Conservation (phyloP, 2,113 vertebrate species). For the Manacus vitellinus region DNA sequence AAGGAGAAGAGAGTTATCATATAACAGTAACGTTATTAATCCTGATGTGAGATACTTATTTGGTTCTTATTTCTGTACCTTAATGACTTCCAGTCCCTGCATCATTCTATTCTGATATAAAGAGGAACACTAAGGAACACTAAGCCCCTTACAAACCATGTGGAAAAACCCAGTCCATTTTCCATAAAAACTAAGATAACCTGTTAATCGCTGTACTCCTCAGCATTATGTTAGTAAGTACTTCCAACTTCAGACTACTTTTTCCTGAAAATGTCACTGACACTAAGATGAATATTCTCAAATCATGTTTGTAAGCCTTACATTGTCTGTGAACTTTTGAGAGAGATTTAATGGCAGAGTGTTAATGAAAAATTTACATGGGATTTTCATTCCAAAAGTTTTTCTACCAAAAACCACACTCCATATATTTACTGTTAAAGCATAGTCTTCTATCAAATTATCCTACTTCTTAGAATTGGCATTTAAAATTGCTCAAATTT, state of each 20-base stretch:
- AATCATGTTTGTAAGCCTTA: conserved; percentile 13
- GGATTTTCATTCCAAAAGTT: not conserved
- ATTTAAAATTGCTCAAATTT: not conserved
- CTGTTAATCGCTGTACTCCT: not conserved
- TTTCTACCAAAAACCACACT: not conserved
- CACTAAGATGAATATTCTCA: conserved; percentile 1
- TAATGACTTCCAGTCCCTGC: not conserved
- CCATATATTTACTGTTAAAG: conserved; percentile 7
- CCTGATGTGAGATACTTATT: not conserved
- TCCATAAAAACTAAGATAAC: not conserved
- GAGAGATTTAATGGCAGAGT: not conserved
- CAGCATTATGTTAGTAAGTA: not conserved
- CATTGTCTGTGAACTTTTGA: not conserved
- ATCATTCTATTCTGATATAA: not conserved
- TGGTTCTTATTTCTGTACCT: not conserved
- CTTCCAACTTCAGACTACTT: not conserved
- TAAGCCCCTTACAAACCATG: not conserved
- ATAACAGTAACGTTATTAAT: not conserved
- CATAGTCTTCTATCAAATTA: not conserved
- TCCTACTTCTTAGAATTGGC: not conserved
- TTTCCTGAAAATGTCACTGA: conserved; percentile 26
- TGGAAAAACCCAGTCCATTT: not conserved
- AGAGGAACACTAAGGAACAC: not conserved
- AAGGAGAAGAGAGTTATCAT: not conserved
- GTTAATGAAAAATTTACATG: conserved; percentile 2